Conservation (phyloP, 2,113 vertebrate genomes). For the Oryctolagus cuniculus region mOryCun1.1 NC_091452.1:25270501-25271000, state of each 20-base stretch:
- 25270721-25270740: background rate
- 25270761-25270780: background rate
- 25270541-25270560: too few relatives aligned
- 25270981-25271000: background rate
- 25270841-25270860: background rate
- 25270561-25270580: too few relatives aligned
- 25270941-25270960: background rate
- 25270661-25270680: background rate
- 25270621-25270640: too few relatives aligned
- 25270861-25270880: background rate
- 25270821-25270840: background rate
- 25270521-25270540: too few relatives aligned
- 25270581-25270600: too few relatives aligned
- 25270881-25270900: accelerated
- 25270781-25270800: background rate
- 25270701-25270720: too few relatives aligned
- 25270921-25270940: too few relatives aligned
- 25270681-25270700: background rate
- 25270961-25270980: background rate
- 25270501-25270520: too few relatives aligned
- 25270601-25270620: too few relatives aligned
- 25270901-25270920: background rate
- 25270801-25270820: background rate
- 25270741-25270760: background rate
- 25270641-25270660: too few relatives aligned